phyloP scores from a whole-genome alignment of 2,888 invertebrate genomes.

The Oxytorus armatus region DNA sequence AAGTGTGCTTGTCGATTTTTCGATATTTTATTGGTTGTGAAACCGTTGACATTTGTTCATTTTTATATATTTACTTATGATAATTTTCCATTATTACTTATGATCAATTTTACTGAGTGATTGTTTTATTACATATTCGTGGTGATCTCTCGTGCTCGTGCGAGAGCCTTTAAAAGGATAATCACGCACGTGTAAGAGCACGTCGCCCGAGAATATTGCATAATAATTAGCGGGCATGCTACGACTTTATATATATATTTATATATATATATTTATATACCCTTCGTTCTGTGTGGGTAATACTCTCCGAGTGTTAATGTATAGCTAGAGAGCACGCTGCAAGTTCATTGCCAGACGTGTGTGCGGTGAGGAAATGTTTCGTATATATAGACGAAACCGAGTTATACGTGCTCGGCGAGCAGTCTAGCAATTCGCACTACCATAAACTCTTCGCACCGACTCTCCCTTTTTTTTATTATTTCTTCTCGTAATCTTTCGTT shows the following conservation, averaged over 20 bases:
- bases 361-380: constrained; percentile 72
- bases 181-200: constrained; percentile 74
- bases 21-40: too few relatives aligned
- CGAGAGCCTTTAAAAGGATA: constrained; percentile 75
- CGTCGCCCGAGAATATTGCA: constrained; percentile 75
- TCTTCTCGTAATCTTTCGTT: neutral
- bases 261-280: constrained; percentile 19
- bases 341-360: constrained; percentile 79
- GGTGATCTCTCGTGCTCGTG: too few relatives aligned
- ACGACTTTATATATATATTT: constrained; percentile 65
- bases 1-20: constrained; percentile 17
- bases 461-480: constrained; percentile 51
- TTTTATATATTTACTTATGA: constrained; percentile 24
- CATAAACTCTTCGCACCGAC: constrained; percentile 54
- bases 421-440: constrained; percentile 73
- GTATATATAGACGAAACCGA: constrained; percentile 50
- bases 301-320: constrained; percentile 34
- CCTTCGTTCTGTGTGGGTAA: constrained; percentile 24
- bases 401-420: constrained; percentile 72
- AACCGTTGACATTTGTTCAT: constrained; percentile 50
- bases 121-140: neutral
- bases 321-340: constrained; percentile 63
- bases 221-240: constrained; percentile 78
- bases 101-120: neutral
- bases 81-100: too few relatives aligned